Base-by-base conservation (phyloP, 1,140 invertebrate genomes). In the Plectrocnemia conspersa region DNA sequence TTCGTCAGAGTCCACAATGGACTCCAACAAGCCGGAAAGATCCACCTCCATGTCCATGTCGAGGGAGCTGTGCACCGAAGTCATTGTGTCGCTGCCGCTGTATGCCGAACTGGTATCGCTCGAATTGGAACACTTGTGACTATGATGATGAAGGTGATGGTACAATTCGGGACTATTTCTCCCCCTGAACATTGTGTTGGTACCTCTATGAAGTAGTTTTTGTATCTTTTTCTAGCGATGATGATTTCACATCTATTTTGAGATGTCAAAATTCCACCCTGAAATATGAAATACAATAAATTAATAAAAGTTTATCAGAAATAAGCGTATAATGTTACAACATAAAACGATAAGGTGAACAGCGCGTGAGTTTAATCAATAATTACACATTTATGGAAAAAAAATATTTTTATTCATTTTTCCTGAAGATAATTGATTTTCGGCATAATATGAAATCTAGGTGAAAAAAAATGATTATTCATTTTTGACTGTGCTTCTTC, bases 21-120 rank as follows among this genome's bases (percentile, higher is more conserved):
- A 94, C 74, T 98, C 94, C 1, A 93, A 84, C 38, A 97, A 83
- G 24, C 93, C 93, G 19, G 89, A 89, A 13, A 96, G 79, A 72
- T 97, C 94, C 24, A 93, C 84, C 68, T 95, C 92, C 63, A 93
- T 89, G 35, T 85, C 84, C 73, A 91, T 89, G 58, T 88, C 79
- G 52, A 91, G 85, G 3, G 85, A 88, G 61, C 86, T 86, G 68
- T 91, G 89, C 42, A 89, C 87, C 41, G 87, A 90, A 64, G 92
- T 92, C 91, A 97, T 96, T 56, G 93, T 94, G 76, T 97, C 93
- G 44, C 91, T 94, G 23, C 93, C 93, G 64, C 90, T 93, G 71
- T 96, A 96, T 33, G 91, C 93, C 56, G 91, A 94, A 70, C 90
- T 94, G 2, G 93, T 96, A 70, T 97, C 93, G 69, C 90, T 93